Conservation (phyloP, 2,113 vertebrate species). For the Thamnaconus septentrionalis region DNA sequence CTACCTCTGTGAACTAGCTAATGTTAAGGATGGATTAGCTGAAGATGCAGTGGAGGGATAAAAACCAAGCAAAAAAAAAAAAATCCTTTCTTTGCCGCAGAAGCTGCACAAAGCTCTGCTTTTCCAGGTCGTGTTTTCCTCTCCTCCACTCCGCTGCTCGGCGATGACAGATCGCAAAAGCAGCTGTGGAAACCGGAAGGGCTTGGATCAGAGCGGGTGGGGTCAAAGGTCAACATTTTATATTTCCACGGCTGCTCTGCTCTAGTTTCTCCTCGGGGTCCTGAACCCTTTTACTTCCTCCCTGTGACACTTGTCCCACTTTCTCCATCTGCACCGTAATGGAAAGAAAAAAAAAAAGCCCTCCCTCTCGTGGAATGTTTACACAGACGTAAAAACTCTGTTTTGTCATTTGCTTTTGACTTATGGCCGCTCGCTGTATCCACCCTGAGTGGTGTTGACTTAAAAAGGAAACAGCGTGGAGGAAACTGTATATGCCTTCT, state of each 20-base stretch:
- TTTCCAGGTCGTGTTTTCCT: no score
- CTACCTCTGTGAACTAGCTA: no score
- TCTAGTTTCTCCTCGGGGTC: slow-evolving; percentile 29
- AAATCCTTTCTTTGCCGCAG: no score
- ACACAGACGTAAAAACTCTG: slow-evolving; percentile 18
- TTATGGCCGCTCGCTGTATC: slow-evolving; percentile 44
- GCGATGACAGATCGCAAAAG: slow-evolving; percentile 47
- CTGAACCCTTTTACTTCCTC: not conserved
- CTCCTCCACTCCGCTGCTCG: no score
- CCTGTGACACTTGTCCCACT: not conserved
- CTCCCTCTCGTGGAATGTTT: slow-evolving; percentile 50
- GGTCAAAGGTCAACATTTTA: slow-evolving; percentile 47
- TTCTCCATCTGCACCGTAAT: slow-evolving; percentile 4
- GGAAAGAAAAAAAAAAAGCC: slow-evolving; percentile 29
- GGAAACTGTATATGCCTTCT: slow-evolving; percentile 37
- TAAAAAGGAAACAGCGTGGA: slow-evolving; percentile 53
- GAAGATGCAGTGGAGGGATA: no score
- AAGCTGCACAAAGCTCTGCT: no score
- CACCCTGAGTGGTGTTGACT: slow-evolving; percentile 62
- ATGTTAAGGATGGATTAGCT: no score
- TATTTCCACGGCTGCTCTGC: slow-evolving; percentile 22
- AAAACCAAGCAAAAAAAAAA: no score
- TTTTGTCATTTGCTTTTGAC: slow-evolving; percentile 57
- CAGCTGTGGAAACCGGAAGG: slow-evolving; percentile 52
- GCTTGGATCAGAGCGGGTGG: slow-evolving; percentile 28